Base-by-base conservation (phyloP, 2,888 invertebrate genomes). In the Chorisops tibialis region DNA sequence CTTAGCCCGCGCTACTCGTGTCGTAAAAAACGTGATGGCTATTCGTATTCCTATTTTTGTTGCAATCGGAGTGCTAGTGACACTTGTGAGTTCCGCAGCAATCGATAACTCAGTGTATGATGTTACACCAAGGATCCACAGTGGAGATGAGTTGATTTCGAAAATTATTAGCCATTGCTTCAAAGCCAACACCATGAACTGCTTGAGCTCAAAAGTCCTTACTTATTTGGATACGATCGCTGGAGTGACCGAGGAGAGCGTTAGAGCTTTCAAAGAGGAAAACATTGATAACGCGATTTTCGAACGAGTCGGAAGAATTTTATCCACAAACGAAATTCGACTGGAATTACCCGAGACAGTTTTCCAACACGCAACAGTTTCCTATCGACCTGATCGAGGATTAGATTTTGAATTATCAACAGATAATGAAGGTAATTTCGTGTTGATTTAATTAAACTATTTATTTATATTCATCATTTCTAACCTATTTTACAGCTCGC, bases 121-220 rank as follows among this genome's bases (percentile, higher is more conserved):
- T 47, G 79, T 81, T 62, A 80, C 82, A 41, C 80, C 83, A 45
- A 80, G 83, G 65, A 82, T 87, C 69, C 75, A 79, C 70, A 82
- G 82, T 67, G 85, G 87, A 75, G 87, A 87, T 70, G 85, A 87
- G 74, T 79, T 90, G 49, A 82, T 91, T 69, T 82, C 86, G 63
- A 82, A 85, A 72, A 86, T 87, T 70, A 81, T 90, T 70, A 85
- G 86, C 79, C 86, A 86, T 74, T 91, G 92, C 80, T 83, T 87
- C 73, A 81, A 81, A 68, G 82, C 83, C 50, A 83, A 84, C 64
- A 83, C 85, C 6, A 86, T 89, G 75, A 83, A 85, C 74, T 91
- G 91, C 71, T 82, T 91, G 68, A 90, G 90, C 79, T 83, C 84
- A 76, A 87, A 89, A 79, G 87, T 91, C 70, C 80, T 92, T 30